phyloP scores from a whole-genome alignment of 2,888 invertebrate genomes.

The Thymelicus sylvestris region DNA sequence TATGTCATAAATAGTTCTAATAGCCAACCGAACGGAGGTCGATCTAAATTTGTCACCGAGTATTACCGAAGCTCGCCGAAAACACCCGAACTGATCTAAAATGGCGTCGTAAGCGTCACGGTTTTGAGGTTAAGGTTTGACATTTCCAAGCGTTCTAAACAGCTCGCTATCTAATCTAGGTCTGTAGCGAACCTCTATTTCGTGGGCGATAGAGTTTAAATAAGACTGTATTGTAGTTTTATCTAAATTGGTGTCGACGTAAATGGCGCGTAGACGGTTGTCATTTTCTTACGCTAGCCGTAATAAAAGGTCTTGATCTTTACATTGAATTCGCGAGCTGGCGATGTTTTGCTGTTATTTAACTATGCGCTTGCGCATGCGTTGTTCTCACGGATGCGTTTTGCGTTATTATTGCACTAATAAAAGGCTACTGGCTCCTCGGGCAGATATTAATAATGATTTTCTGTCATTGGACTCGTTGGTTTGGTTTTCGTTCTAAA shows the following conservation, averaged over 20 bases:
- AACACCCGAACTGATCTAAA: conserved; percentile 64
- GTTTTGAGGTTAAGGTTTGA: conserved; percentile 85
- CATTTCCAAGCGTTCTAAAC: conserved; percentile 75
- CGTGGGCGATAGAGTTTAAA: conserved; percentile 53
- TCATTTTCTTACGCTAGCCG: conserved; percentile 65
- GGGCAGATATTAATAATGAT: conserved; percentile 24
- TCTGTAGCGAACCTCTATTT: conserved; percentile 43
- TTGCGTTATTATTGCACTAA: conserved; percentile 35
- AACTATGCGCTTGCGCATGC: conserved; percentile 63
- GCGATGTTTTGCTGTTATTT: conserved; percentile 56
- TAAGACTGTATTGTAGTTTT: conserved; percentile 46
- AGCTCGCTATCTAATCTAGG: conserved; percentile 43
- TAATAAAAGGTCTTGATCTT: conserved; percentile 79
- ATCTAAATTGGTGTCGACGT: conserved; percentile 51
- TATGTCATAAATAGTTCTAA: conserved; percentile 46
- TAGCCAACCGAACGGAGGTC: conserved; percentile 45
- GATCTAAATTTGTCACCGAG: conserved; percentile 55
- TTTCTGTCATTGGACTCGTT: conserved; percentile 19
- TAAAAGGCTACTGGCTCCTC: conserved; percentile 25
- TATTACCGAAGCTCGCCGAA: conserved; percentile 63
- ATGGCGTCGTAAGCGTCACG: conserved; percentile 75
- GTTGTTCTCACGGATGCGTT: conserved; percentile 44
- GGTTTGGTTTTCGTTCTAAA: conserved; percentile 9
- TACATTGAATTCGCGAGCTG: conserved; percentile 72
- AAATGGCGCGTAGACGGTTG: conserved; percentile 66